Evolutionary conservation across 2,888 invertebrate genomes (phyloP), one percentile per base, ranked within the genome.

Genomic region (Laspeyria flexula): DNA sequence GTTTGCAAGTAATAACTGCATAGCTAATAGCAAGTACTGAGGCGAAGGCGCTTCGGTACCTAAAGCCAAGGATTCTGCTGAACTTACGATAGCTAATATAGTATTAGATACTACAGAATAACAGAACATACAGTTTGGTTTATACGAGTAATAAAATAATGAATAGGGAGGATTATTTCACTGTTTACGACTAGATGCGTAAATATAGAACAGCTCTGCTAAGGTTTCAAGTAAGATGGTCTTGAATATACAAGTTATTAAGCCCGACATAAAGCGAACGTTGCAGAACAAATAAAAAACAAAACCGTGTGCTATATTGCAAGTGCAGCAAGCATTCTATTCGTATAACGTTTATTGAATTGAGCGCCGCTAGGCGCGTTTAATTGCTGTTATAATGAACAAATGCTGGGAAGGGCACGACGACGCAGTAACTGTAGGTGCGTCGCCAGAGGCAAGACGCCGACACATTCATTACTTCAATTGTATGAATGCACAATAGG

Each of bases 1-100:
- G 71, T 63, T 68, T 58, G 54, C 50, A 57, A 65, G 55, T 55
- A 53, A 56, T 50, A 60, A 57, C 60, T 60, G 54, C 55, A 65
- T 42, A 48, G 40, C 54, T 12, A n/a, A n/a, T n/a, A 38, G 12
- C 31, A 33, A 52, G 45, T 48, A 50, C 47, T 46, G 45, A 46
- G 45, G 16, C 53, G 37, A 37, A 29, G 46, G n/a, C 11, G 13
- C 45, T 50, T 49, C 54, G 31, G 13, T 13, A 30, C n/a, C 18
- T 18, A 18, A 18, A 18, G 18, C 25, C 1, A 31, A 31, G 6
- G 13, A 12, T 31, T 1, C 13, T 12, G 9, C 13, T 9, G 13
- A 31, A 31, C 25, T 25, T 25, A 29, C 1, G 29, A 31, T 13
- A 5, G 30, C 30, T 1, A 30, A 30, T 27, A 18, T 18, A 7